Base-by-base conservation (phyloP, 37 sponge, comb jelly and placozoan species). In the Ianthella basta region DNA sequence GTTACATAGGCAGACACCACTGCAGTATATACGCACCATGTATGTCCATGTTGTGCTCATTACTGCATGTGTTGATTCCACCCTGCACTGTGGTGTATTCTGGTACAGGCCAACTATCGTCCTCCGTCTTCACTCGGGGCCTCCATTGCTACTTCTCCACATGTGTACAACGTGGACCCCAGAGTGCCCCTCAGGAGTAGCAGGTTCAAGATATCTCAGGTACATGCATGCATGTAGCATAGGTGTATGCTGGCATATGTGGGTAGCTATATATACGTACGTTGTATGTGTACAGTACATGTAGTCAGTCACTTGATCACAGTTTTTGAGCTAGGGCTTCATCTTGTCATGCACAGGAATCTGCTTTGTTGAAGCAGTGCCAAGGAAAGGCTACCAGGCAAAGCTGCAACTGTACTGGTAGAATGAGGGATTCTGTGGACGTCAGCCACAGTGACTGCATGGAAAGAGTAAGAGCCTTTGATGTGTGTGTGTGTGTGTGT, bases 121-220 rank as follows among this genome's bases (percentile, higher is more conserved):
- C 89, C 89, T 39, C 85, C 85, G 2, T 89, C 89, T 56, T 0
- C 16, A 14, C 44, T 89, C 34, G 89, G 89, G 14, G 27, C 20
- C 0, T 54, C 83, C 32, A 67, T 89, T 38, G 36, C 80, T n/a
- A 16, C 60, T 23, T 84, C 89, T 41, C 72, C 85, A 64, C 85
- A 89, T 37, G 73, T 84, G 54, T 89, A 89, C 61, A 84, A 89
- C 70, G 89, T 64, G 39, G 89, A 89, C 53, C 89, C 89, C 15
- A 56, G 59, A 19, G 40, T 33, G 30, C 80, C 84, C 15, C 55
- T 87, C 15, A 72, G 29, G 29, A 74, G 72, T 5, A 67, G 27
- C 33, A 65, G 36, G 15, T 79, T 56, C 23, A 16, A 44, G 12
- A n/a, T 55, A 63, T 83, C 84, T 15, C 36, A 79, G 74, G 84